Base-by-base conservation (phyloP, 1,140 invertebrate genomes). In the Leptestheria dahalacensis region DNA sequence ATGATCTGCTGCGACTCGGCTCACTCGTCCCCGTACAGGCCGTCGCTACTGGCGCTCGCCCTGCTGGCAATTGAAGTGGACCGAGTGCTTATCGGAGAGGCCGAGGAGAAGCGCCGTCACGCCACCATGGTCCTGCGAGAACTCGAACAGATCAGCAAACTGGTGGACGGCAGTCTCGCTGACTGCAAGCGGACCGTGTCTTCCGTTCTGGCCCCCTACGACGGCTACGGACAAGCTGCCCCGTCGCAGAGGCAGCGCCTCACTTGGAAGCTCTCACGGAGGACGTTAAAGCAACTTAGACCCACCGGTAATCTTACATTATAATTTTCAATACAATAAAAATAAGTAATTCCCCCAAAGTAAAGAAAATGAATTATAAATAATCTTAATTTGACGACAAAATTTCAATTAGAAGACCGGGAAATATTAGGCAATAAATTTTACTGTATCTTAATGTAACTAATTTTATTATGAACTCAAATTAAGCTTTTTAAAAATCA, bases 281-380 rank as follows among this genome's bases (percentile, higher is more conserved):
- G 70, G 24, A 70, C 68, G 23, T 63, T 68, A 53, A 74, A 82
- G 65, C 77, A 83, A 62, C 72, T 85, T 61, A 78, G 84, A 56
- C 84, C 84, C 2, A 86, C 83, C 55, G 82, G 85, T 68, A 82
- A 80, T 63, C 78, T 86, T 56, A 82, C 77, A 24, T 80, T 41
- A 9, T 41, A 41, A 41, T 15, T 41, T 41, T 41, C 33, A n/a
- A n/a, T n/a, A n/a, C n/a, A n/a, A n/a, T n/a, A n/a, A n/a, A n/a
- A n/a, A n/a, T n/a, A n/a, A n/a, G n/a, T n/a, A n/a, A n/a, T n/a
- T n/a, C n/a, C n/a, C n/a, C n/a, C n/a, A n/a, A n/a, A n/a, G n/a
- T n/a, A n/a, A n/a, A n/a, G n/a, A n/a, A n/a, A n/a, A n/a, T n/a
- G n/a, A n/a, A n/a, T n/a, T n/a, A n/a, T n/a, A n/a, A n/a, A n/a